These are phyloP conservation scores for Siphlonurus alternatus DNA, from an alignment of 2,888 invertebrate species.

Conservation along the genomic window DNA sequence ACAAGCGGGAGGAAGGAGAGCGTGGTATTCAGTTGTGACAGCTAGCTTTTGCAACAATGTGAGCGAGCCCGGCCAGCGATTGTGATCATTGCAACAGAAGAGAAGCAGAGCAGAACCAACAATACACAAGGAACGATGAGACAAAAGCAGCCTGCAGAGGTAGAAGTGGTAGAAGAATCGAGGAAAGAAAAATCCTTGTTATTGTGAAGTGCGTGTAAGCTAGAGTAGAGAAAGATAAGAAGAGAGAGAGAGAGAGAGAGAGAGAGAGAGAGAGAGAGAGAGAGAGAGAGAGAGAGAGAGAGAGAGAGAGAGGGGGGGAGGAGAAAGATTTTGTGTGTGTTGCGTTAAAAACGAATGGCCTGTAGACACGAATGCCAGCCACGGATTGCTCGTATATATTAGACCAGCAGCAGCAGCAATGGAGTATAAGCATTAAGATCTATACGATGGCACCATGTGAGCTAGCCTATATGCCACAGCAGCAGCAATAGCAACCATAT, in stretches of 20 bases:
- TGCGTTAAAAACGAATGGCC: background rate
- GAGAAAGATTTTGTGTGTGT: too few relatives aligned
- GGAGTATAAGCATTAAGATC: background rate
- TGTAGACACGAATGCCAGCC: background rate
- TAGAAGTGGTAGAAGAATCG: background rate
- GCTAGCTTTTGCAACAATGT: background rate
- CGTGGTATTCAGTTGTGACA: background rate
- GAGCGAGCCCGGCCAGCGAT: background rate
- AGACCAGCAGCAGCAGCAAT: background rate
- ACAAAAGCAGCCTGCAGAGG: too few relatives aligned
- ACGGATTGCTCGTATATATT: background rate
- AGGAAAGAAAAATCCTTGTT: background rate
- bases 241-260: background rate
- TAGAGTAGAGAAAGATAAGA: background rate
- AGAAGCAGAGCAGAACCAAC: background rate
- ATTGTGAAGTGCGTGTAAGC: background rate
- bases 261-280: background rate
- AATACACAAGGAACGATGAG: too few relatives aligned
- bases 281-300: background rate
- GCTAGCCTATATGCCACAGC: too few relatives aligned
- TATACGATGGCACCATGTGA: background rate
- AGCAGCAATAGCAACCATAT: too few relatives aligned
- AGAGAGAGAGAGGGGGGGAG: background rate
- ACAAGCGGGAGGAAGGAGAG: background rate
- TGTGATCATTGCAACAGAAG: background rate